Evolutionary conservation across 2,797 vertebrate genomes (phyloP).

Genomic region (Cercopithecus neglectus): DNA sequence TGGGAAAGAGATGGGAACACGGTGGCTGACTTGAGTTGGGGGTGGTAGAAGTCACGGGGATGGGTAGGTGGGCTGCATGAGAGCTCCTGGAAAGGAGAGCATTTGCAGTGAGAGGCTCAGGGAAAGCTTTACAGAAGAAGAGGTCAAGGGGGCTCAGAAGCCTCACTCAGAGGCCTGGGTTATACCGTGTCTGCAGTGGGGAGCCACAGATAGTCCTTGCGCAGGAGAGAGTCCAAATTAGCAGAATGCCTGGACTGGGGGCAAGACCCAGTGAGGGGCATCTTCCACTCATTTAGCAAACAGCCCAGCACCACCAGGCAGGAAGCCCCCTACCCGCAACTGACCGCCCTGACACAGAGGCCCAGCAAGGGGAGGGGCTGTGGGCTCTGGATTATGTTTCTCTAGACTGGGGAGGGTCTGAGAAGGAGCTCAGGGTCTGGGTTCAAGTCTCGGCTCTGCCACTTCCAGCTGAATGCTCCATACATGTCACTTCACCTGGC

Average conservation of each 20-base stretch:
- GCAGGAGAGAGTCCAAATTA: not conserved
- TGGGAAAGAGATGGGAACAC: not conserved
- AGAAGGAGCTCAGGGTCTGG: fast-evolving
- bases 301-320: not conserved
- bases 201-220: not conserved
- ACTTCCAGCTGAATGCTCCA: fast-evolving
- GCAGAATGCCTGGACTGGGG: not conserved
- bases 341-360: not conserved
- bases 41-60: not conserved
- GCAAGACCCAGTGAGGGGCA: not conserved
- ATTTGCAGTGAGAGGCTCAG: not conserved
- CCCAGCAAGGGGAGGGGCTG: too few relatives aligned
- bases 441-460: fast-evolving
- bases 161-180: too few relatives aligned
- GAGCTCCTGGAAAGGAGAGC: too few relatives aligned
- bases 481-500: too few relatives aligned
- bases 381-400: fast-evolving
- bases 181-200: too few relatives aligned
- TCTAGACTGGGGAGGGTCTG: fast-evolving
- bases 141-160: not conserved
- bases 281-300: not conserved
- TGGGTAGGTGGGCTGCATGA: not conserved
- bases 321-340: fast-evolving
- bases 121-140: not conserved
- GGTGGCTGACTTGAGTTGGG: not conserved